Percentiles rank a stretch among this genome's conserved stretches.
These are phyloP conservation scores for Chlorodrepanis virens DNA, from an alignment of 2,113 vertebrate genomes.

Conservation along the genomic window DNA sequence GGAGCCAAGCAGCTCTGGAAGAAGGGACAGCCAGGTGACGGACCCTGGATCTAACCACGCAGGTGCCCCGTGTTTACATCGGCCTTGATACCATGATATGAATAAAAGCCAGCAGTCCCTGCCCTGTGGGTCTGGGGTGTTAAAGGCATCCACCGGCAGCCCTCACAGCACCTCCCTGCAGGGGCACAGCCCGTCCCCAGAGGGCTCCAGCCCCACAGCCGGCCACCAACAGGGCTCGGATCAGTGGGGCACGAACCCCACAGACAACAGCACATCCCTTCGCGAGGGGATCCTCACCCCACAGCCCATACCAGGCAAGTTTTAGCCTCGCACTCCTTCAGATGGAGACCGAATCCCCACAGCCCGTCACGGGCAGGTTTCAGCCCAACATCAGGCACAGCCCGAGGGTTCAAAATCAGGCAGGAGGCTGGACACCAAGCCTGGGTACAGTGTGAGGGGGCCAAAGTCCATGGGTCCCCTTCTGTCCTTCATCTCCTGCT, in stretches of 20 bases:
- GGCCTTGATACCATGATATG: fast-evolving
- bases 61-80: fast-evolving
- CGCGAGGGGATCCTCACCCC: too few species aligned
- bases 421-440: neutral
- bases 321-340: neutral
- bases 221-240: fast-evolving
- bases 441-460: fast-evolving
- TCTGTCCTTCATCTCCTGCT: neutral
- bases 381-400: neutral
- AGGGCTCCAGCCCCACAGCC: neutral
- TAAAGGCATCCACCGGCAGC: neutral
- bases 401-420: neutral
- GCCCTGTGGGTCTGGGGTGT: fast-evolving
- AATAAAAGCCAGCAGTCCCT: neutral
- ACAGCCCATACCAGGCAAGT: too few species aligned
- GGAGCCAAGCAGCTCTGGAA: neutral
- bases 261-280: fast-evolving
- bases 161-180: fast-evolving
- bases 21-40: fast-evolving
- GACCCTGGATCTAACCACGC: fast-evolving
- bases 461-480: fast-evolving
- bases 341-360: too few species aligned
- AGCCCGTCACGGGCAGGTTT: too few species aligned
- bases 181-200: neutral
- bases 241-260: fast-evolving